phyloP scores from a whole-genome alignment of 2,888 invertebrate species.

The Rhimphoctona megacephalus region DNA sequence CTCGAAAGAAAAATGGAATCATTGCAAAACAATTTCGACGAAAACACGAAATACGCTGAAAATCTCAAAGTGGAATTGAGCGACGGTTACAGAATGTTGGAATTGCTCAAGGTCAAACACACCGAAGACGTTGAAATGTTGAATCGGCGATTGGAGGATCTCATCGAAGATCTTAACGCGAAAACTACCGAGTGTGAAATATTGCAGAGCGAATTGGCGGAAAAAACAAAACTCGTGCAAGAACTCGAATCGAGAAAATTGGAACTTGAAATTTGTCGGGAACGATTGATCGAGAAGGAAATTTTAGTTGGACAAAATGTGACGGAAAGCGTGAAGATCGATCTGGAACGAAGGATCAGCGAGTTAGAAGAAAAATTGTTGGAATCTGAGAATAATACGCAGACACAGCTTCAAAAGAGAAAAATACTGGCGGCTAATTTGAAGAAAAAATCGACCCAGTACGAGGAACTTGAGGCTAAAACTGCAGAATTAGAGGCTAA shows the following conservation, averaged over 20 bases:
- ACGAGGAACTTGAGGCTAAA: constrained; percentile 88
- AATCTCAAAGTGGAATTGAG: constrained; percentile 77
- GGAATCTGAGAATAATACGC: constrained; percentile 88
- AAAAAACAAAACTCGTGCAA: constrained; percentile 86
- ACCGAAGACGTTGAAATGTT: constrained; percentile 84
- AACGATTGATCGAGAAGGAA: constrained; percentile 83
- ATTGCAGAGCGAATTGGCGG: constrained; percentile 82
- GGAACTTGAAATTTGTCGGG: constrained; percentile 81
- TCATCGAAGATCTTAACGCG: constrained; percentile 84
- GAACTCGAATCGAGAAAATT: constrained; percentile 84
- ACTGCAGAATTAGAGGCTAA: constrained; percentile 67
- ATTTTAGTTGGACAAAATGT: constrained; percentile 78
- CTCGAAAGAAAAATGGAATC: constrained; percentile 72
- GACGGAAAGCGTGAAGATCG: constrained; percentile 80
- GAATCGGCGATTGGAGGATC: constrained; percentile 83
- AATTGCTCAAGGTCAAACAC: constrained; percentile 82
- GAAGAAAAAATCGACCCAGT: constrained; percentile 90
- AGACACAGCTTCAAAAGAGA: constrained; percentile 90
- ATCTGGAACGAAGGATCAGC: constrained; percentile 81
- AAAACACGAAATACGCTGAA: constrained; percentile 71
- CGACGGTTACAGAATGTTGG: constrained; percentile 86
- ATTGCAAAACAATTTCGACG: constrained; percentile 73
- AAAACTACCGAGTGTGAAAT: constrained; percentile 84
- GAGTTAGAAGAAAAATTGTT: constrained; percentile 83
- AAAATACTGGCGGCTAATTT: constrained; percentile 92